Conservation (phyloP, 2,113 vertebrate genomes). For the Aphelocoma coerulescens region DNA sequence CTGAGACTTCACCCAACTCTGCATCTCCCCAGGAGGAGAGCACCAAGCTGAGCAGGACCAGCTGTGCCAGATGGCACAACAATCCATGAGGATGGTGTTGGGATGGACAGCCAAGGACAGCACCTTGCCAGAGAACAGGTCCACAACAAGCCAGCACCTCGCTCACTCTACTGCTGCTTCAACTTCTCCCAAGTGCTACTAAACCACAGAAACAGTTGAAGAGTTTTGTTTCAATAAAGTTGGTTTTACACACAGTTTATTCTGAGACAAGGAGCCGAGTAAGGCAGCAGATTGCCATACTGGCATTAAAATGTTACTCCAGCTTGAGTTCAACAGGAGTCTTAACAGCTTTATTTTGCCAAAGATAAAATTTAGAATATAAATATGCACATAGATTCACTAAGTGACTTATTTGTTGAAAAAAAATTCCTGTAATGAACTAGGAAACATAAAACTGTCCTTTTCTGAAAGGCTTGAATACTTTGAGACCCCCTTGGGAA, state of each 20-base stretch:
- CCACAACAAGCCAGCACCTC: not conserved
- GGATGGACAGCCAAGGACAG: not conserved
- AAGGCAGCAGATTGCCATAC: not conserved
- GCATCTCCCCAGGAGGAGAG: not conserved
- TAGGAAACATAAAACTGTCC: not conserved
- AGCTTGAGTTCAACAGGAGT: not conserved
- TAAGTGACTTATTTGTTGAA: not conserved
- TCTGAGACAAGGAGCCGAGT: not conserved
- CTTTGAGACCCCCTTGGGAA: not conserved
- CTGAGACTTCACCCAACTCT: not conserved
- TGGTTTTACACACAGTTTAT: not conserved
- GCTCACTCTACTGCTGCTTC: not conserved
- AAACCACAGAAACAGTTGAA: not conserved
- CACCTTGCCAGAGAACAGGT: not conserved
- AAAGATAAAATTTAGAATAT: not conserved
- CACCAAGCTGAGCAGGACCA: not conserved
- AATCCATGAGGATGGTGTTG: accelerated
- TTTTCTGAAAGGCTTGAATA: not conserved
- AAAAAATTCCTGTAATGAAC: not conserved
- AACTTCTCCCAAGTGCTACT: not conserved
- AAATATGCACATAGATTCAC: not conserved
- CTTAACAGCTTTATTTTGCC: constrained; percentile 13
- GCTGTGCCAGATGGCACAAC: not conserved
- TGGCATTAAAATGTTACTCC: not conserved
- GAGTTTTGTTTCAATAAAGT: not conserved